Base-by-base conservation (phyloP, 2,797 vertebrate species). In the Mus caroli region DNA sequence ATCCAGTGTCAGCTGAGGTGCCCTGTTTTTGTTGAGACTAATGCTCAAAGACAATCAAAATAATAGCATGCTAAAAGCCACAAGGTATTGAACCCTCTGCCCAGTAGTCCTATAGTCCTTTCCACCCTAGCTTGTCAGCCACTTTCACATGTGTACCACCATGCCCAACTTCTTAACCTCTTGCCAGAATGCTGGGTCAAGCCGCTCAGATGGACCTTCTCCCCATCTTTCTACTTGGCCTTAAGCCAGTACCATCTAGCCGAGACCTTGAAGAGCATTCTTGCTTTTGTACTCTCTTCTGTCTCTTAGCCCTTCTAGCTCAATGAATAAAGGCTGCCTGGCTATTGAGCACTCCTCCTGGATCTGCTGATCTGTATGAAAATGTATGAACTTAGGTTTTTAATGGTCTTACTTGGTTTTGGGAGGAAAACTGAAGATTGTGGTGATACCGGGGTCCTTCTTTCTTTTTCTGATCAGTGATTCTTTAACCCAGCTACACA, bases 11-110 rank as follows among this genome's bases (percentile, higher is more conserved):
- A 56, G 52, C 5, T 1, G 8, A 85, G 43, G 56, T 86, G 13
- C 67, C 82, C 4, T 95, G 69, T 80, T 76, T 19, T 77, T 94
- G 79, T n/a, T 84, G 76, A 92, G 73, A 78, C 64, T 60, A 95
- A 93, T 69, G 71, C 69, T 80, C 76, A 79, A 94, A 88, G 76
- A 60, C n/a, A 52, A 71, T 20, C 20, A 9, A 92, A 83, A 14
- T 78, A 56, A 87, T 6, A 26, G 28, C 4, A 5, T 40, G 31
- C 76, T 84, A 83, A 77, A 24, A 87, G 86, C 84, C 20, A 87
- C 6, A 83, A 82, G 73, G 95, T 77, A 26, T 15, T 56, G 62
- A 96, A 19, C 69, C 67, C 56, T 85, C 77, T 73, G 60, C 71
- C 31, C 34, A 52, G 14, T 37, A 62, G n/a, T 52, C 24, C 71